A percentile compares a stretch with the other conserved stretches of the same genome.
Conservation (phyloP, 2,797 vertebrate species). For the Zalophus californianus region DNA sequence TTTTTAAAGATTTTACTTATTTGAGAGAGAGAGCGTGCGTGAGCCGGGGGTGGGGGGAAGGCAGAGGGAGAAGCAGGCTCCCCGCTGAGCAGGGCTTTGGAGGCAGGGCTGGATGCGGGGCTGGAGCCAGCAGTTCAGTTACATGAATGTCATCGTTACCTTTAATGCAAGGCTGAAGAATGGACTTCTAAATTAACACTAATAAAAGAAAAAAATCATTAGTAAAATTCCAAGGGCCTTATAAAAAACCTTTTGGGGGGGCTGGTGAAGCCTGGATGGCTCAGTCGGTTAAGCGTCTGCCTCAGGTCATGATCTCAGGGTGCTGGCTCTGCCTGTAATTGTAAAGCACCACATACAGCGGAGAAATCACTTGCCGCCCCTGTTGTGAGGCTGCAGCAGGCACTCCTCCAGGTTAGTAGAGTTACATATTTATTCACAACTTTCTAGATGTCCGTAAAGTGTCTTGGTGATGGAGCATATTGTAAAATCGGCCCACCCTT, state of each 20-base stretch:
- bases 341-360: fast-evolving
- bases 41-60: too few species aligned
- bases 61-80: background rate
- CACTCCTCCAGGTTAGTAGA: fast-evolving
- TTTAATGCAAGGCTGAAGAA: too few species aligned
- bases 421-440: background rate
- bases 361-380: fast-evolving
- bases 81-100: background rate
- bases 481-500: background rate
- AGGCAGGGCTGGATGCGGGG: background rate
- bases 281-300: too few species aligned
- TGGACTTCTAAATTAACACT: too few species aligned
- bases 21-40: background rate
- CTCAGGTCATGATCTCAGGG: too few species aligned
- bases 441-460: background rate
- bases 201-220: too few species aligned
- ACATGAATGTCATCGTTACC: too few species aligned
- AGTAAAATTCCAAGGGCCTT: too few species aligned
- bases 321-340: background rate
- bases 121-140: background rate
- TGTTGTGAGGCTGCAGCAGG: fast-evolving
- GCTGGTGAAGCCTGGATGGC: too few species aligned
- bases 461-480: background rate
- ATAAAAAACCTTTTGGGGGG: too few species aligned
- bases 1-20: background rate